These are phyloP conservation scores for Pilophorus perplexus DNA, from an alignment of 2,888 invertebrate genomes.

Conservation along the genomic window DNA sequence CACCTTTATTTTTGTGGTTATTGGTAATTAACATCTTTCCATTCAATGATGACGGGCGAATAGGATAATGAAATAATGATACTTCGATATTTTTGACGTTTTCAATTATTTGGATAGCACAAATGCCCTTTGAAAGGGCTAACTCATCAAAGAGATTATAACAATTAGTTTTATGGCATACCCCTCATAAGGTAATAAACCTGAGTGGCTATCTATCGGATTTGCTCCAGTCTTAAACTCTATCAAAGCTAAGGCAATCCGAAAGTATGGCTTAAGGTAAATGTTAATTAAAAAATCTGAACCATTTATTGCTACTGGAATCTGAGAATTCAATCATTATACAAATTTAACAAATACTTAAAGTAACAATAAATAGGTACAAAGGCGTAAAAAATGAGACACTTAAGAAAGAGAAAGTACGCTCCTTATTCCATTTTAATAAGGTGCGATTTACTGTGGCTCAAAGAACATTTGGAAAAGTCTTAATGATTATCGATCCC, in stretches of 20 bases:
- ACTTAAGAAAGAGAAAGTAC: too few relatives aligned
- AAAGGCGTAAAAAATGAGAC: constrained; percentile 8
- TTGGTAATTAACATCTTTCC: too few relatives aligned
- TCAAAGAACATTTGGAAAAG: too few relatives aligned
- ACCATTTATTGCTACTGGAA: constrained; percentile 26
- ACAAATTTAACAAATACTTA: constrained; percentile 14
- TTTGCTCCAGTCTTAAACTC: constrained; percentile 23
- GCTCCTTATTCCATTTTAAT: too few relatives aligned
- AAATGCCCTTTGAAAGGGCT: constrained; percentile 9
- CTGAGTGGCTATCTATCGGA: constrained; percentile 3
- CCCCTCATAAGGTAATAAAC: background rate
- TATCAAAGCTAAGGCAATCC: constrained; percentile 29
- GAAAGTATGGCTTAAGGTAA: constrained; percentile 24
- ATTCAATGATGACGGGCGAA: too few relatives aligned
- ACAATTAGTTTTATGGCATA: constrained; percentile 29
- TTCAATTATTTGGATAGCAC: too few relatives aligned
- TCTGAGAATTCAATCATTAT: background rate
- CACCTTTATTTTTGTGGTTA: too few relatives aligned
- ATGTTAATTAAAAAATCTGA: constrained; percentile 24
- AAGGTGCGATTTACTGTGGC: too few relatives aligned
- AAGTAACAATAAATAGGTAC: constrained; percentile 17
- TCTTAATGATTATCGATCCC: constrained; percentile 41
- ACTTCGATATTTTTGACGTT: too few relatives aligned
- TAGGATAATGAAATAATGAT: too few relatives aligned
- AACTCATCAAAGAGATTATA: constrained; percentile 23